A percentile compares a stretch with the other conserved stretches of the same genome.
These are phyloP conservation scores for Indicator maculatus DNA, from an alignment of 2,113 vertebrate genomes.

Conservation along the genomic window DNA sequence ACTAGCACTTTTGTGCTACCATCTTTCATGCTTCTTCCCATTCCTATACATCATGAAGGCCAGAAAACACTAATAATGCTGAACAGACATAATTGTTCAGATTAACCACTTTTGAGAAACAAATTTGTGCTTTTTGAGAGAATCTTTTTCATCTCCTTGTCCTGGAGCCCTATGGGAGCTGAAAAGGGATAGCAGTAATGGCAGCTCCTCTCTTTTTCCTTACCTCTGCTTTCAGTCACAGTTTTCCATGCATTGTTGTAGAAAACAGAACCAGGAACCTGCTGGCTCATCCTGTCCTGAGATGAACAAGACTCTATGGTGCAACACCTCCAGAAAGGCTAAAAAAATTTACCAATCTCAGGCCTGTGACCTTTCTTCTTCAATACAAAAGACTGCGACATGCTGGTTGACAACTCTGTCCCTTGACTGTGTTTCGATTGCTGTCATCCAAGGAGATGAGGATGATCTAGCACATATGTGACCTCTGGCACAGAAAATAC, in stretches of 20 bases:
- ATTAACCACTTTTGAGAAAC: neutral
- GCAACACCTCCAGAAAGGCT: neutral
- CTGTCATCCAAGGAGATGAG: neutral
- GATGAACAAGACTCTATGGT: neutral
- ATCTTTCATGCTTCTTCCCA: neutral
- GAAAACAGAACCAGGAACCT: neutral
- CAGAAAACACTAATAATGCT: neutral
- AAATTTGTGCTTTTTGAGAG: neutral
- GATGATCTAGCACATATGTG: neutral
- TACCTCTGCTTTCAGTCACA: neutral
- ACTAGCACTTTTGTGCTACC: neutral
- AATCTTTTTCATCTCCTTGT: neutral
- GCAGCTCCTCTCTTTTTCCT: neutral
- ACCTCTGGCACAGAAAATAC: neutral
- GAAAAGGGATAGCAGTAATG: neutral
- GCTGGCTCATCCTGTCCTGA: neutral
- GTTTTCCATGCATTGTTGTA: neutral
- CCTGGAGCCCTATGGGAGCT: neutral
- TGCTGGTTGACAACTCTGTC: neutral
- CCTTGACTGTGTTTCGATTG: neutral
- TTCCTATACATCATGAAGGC: neutral
- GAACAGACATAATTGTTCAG: neutral
- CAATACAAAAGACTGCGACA: neutral
- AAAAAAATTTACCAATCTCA: neutral
- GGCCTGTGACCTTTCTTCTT: neutral